A percentile compares a stretch with the other conserved stretches of the same genome.
phyloP scores from a whole-genome alignment of 2,888 invertebrate species.

The Hydriomena furcata region DNA sequence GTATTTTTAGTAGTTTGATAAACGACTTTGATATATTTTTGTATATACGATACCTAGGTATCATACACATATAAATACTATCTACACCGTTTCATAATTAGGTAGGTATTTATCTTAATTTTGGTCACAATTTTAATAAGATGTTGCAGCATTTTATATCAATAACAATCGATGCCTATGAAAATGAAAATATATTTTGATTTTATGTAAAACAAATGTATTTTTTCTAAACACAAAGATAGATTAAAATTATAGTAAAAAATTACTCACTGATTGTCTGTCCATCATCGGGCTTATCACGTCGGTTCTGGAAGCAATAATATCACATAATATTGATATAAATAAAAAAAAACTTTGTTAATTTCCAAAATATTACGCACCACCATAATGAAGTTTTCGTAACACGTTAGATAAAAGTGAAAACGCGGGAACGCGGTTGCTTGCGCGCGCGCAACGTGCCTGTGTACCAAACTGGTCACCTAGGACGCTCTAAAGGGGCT shows the following conservation, averaged over 20 bases:
- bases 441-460: constrained; percentile 59
- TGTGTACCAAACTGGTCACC: constrained; percentile 58
- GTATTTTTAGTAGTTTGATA: too few relatives aligned
- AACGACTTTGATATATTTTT: too few relatives aligned
- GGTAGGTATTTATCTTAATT: too few relatives aligned
- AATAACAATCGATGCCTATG: too few relatives aligned
- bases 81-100: too few relatives aligned
- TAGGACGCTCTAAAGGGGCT: constrained; percentile 51
- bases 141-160: too few relatives aligned
- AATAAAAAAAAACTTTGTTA: constrained; percentile 16
- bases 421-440: constrained; percentile 45
- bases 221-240: too few relatives aligned
- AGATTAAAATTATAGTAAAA: neutral
- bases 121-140: too few relatives aligned
- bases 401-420: constrained; percentile 34
- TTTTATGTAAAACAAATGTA: too few relatives aligned
- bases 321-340: constrained; percentile 15
- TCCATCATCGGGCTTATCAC: constrained; percentile 72
- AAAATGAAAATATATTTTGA: too few relatives aligned
- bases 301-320: constrained; percentile 55
- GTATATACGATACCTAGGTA: too few relatives aligned
- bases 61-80: too few relatives aligned
- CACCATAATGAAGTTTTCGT: constrained; percentile 54
- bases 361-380: constrained; percentile 49
- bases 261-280: constrained; percentile 76